phyloP scores from a whole-genome alignment of 2,113 vertebrate genomes.

The Geococcyx californianus region DNA sequence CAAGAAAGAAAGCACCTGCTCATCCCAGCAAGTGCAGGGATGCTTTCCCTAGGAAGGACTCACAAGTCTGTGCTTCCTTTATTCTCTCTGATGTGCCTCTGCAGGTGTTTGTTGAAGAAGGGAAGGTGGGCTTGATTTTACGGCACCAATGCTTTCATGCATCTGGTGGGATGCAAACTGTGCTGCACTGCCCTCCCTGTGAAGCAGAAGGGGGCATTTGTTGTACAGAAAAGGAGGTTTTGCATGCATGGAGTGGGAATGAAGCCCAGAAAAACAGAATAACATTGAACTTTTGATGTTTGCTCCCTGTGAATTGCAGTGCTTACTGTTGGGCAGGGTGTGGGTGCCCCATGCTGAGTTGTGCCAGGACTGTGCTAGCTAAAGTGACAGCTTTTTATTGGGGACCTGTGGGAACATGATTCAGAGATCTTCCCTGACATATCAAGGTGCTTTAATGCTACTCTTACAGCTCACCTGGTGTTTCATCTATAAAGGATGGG shows the following conservation, averaged over 20 bases:
- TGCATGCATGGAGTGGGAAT: not conserved
- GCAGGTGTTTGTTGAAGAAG: not conserved
- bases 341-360: fast-evolving
- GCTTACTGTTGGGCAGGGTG: not conserved
- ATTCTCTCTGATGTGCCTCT: not conserved
- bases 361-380: not conserved
- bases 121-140: not conserved
- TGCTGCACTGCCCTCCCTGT: not conserved
- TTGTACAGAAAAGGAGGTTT: not conserved
- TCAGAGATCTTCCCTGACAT: not conserved
- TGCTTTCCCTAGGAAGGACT: not conserved
- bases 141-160: fast-evolving
- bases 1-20: not conserved
- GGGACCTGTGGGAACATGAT: not conserved
- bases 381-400: not conserved
- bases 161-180: fast-evolving
- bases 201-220: not conserved
- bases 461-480: not conserved
- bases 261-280: not conserved
- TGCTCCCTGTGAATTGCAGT: not conserved
- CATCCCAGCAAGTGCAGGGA: not conserved
- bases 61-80: not conserved
- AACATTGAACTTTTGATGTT: not conserved
- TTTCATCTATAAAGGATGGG: not conserved
- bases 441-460: not conserved